A percentile compares a stretch with the other conserved stretches of the same genome.
phyloP scores from a whole-genome alignment of 2,797 vertebrate genomes.

The Hapalemur alaotrensis region DNA sequence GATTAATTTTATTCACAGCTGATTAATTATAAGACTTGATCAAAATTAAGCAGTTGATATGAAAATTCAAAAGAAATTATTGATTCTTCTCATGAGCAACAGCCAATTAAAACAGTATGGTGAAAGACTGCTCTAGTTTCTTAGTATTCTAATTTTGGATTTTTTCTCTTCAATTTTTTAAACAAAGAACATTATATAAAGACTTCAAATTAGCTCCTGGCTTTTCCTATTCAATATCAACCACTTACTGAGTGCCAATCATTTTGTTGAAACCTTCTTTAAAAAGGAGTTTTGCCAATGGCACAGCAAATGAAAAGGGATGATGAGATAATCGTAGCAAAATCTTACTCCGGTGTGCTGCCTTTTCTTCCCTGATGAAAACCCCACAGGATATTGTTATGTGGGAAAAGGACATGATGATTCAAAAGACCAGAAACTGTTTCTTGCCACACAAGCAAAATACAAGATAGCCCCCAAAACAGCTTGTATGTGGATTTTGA shows the following conservation, averaged over 20 bases:
- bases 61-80: conserved; percentile 72
- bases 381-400: conserved; percentile 23
- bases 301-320: conserved; percentile 53
- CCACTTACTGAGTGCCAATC: conserved; percentile 65
- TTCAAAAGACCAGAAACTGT: not conserved
- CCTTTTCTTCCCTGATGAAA: conserved; percentile 57
- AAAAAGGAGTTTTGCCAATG: conserved; percentile 69
- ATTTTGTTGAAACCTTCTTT: conserved; percentile 66
- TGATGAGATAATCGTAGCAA: conserved; percentile 43
- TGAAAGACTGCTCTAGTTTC: conserved; percentile 41
- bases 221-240: conserved; percentile 71
- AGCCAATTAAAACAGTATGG: conserved; percentile 72
- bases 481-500: accelerated
- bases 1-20: conserved; percentile 74
- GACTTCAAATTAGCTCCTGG: conserved; percentile 72
- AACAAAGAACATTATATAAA: conserved; percentile 69
- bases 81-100: conserved; percentile 69
- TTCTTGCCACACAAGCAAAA: not conserved
- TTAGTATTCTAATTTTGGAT: conserved; percentile 69
- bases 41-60: conserved; percentile 67
- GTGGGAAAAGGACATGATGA: not conserved
- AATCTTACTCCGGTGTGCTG: conserved; percentile 46
- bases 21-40: conserved; percentile 76
- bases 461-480: not conserved
- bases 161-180: conserved; percentile 56